Evolutionary conservation across 2,888 invertebrate genomes (phyloP).

Genomic region (Arrhopalites spinosus): DNA sequence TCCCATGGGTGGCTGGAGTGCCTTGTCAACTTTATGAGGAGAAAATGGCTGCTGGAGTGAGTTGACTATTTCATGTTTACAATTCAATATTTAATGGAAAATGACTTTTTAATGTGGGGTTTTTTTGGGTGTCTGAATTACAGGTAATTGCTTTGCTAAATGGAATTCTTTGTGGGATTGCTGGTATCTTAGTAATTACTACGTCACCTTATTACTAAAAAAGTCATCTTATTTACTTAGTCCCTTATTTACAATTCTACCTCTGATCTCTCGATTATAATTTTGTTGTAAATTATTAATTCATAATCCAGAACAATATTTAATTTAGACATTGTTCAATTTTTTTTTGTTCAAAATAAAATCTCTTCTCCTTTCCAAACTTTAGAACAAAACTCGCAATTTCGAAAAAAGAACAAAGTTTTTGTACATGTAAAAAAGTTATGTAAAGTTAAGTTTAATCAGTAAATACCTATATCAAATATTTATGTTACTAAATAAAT

Average conservation of each 20-base stretch:
- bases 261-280: background rate
- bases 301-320: too few species aligned
- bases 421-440: too few species aligned
- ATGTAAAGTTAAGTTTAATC: too few species aligned
- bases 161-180: slow-evolving; percentile 40
- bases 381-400: too few species aligned
- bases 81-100: too few species aligned
- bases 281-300: background rate
- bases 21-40: slow-evolving; percentile 42
- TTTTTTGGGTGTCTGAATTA: background rate
- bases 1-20: slow-evolving; percentile 29
- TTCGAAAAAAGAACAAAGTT: too few species aligned
- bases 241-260: background rate
- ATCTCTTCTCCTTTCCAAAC: too few species aligned
- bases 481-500: too few species aligned
- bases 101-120: background rate
- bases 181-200: slow-evolving; percentile 32
- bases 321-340: background rate
- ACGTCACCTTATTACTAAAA: slow-evolving; percentile 2
- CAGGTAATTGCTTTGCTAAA: slow-evolving; percentile 39
- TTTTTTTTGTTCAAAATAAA: background rate
- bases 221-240: background rate
- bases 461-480: too few species aligned
- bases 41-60: slow-evolving; percentile 40
- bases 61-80: background rate